Base-by-base conservation (phyloP, 1,140 invertebrate genomes). In the Drosophila repleta region DNA sequence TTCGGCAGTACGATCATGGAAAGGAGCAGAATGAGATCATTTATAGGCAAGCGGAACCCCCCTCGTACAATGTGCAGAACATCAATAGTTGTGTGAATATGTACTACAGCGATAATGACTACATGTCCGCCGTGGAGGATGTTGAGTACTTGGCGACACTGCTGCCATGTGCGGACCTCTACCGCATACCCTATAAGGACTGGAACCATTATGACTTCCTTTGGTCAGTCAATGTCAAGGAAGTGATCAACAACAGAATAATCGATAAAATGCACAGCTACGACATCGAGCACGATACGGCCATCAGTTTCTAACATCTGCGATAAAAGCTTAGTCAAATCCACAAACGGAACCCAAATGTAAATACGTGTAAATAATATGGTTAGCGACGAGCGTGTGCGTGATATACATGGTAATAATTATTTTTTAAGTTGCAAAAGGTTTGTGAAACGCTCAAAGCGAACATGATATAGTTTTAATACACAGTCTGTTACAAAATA, bases 51-150 rank as follows among this genome's bases (percentile, higher is more conserved):
- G 18, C 87, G 3, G 91, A 74, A 20, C 93, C 94, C 24, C 93
- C 94, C 0, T 75, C 90, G 13, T 94, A 94, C 73, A 90, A 93
- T 45, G 74, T 94, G 5, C 70, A 90, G 17, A 94, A 94, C 52
- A 93, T 96, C 15, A 93, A 92, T 4, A 92, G 93, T 62, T 95
- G 95, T 10, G 92, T 95, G 1, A 93, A 93, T 5, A 76, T 96
- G 24, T 95, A 95, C 75, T 95, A 93, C 72, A 94, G 94, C 53
- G 91, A 93, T 1, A 93, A 94, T 43, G 96, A 96, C 74, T 93
- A 93, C 92, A 89, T 95, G 37, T 93, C 94, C 7, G 89, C 92
- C n/a, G 92, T 93, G 8, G 90, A 91, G 53, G 94, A 93, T 77
- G 92, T 93, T 0, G 83, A 91, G 15, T 79, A 76, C 49, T 67